These are phyloP conservation scores for Serranus cabrilla DNA, from an alignment of 2,797 vertebrate species.

Conservation along the genomic window DNA sequence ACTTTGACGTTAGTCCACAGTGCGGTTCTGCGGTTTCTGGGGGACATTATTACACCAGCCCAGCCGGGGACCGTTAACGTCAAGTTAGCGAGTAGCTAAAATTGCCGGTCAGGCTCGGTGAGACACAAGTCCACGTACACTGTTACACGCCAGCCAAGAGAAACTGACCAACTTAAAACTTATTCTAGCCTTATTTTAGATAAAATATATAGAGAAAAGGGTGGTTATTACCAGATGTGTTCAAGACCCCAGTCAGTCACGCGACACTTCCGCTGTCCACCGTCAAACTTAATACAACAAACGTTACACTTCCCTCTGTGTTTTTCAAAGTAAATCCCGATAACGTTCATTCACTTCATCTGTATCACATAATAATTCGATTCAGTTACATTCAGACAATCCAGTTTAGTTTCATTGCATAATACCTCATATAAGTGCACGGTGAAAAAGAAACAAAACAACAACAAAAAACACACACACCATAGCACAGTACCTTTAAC, in stretches of 20 bases:
- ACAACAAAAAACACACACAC: background rate
- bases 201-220: background rate
- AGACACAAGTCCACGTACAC: rapidly evolving
- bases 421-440: background rate
- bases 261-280: slow-evolving; percentile 60
- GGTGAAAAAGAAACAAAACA: background rate
- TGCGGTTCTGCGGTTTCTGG: background rate
- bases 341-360: no score
- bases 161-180: background rate
- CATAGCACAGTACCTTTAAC: no score
- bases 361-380: background rate
- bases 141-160: rapidly evolving
- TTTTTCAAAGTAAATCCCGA: slow-evolving; percentile 54
- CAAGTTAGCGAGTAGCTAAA: background rate
- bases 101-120: background rate
- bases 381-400: background rate
- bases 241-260: slow-evolving; percentile 47
- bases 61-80: slow-evolving; percentile 22
- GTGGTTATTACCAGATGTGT: slow-evolving; percentile 46
- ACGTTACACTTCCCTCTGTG: background rate
- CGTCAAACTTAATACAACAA: background rate
- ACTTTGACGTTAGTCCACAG: background rate
- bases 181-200: rapidly evolving
- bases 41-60: slow-evolving; percentile 4
- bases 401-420: background rate